Base-by-base conservation (phyloP, 64 coral and sea anemone genomes). In the Pocillopora verrucosa region DNA sequence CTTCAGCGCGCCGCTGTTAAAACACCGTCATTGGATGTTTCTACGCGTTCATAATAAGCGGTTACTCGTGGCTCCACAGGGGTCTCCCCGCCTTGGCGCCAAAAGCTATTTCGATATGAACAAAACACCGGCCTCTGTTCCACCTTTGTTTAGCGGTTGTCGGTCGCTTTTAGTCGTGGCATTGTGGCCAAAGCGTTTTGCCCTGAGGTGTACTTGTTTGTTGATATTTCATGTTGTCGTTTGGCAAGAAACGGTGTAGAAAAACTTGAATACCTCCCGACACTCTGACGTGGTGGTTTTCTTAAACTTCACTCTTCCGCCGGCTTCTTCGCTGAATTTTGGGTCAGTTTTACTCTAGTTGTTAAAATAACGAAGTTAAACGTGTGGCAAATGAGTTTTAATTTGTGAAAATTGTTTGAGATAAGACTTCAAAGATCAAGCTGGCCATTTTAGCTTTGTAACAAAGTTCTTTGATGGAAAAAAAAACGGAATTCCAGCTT, bases 151-250 rank as follows among this genome's bases (percentile, higher is more conserved):
- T 85, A 37, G 82, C 30, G 64, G 65, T 85, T 70, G 36, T 68
- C 82, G 37, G 61, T 36, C 16, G 62, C 62, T 70, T 85, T 72
- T 68, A 72, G 82, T 85, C 35, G 82, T 85, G 82, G 82, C 82
- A 65, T 85, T 37, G 82, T 85, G 82, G 82, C 65, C 82, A 85
- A 19, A 85, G 20, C 22, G 11, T 72, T 85, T 56, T 85, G 36
- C 64, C 82, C 82, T 25, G 22, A 85, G 82, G 82, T 72, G 65
- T 56, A 56, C 82, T 72, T 72, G 82, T 72, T 85, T 85, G 82
- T 85, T 85, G 64, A 85, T 9, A 58, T 72, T 72, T 13, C 70
- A 85, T 22, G 36, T 15, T 72, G 72, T 51, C 82, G 36, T 45
- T 36, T 56, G 19, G 36, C 38, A 85, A 35, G 45, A 13, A 72